Evolutionary conservation across 2,888 invertebrate species (phyloP).

Genomic region (Lamellibrachia columna): DNA sequence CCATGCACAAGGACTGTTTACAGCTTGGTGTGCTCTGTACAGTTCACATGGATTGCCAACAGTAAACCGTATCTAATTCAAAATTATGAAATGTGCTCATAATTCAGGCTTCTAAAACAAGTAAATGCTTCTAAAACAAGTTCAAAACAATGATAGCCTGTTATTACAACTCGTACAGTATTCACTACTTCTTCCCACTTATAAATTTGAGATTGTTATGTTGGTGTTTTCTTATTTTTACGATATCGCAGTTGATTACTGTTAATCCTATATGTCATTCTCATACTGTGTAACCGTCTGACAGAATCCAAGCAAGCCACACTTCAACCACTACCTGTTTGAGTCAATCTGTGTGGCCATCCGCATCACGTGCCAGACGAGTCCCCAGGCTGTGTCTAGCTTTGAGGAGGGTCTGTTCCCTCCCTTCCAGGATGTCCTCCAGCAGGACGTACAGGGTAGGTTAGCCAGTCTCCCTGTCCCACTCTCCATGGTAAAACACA

Average conservation of each 20-base stretch:
- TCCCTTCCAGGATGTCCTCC: slow-evolving; percentile 90
- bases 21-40: too few relatives aligned
- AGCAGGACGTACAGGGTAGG: slow-evolving; percentile 4
- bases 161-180: background rate
- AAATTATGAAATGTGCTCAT: too few relatives aligned
- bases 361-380: slow-evolving; percentile 78
- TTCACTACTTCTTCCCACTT: background rate
- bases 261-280: background rate
- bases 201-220: background rate
- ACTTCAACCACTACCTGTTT: slow-evolving; percentile 98
- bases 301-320: slow-evolving; percentile 91
- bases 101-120: too few relatives aligned
- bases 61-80: too few relatives aligned
- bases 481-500: background rate
- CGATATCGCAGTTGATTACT: background rate
- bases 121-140: background rate
- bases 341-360: slow-evolving; percentile 86
- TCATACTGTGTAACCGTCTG: slow-evolving; percentile 29
- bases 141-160: background rate
- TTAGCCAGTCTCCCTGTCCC: background rate
- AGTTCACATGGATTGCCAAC: too few relatives aligned
- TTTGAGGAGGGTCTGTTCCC: slow-evolving; percentile 95
- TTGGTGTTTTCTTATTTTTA: background rate
- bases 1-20: too few relatives aligned
- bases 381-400: slow-evolving; percentile 79